Percentiles rank a stretch among this genome's conserved stretches.
Conservation (phyloP, 2,113 vertebrate genomes). For the Burhinus oedicnemus region DNA sequence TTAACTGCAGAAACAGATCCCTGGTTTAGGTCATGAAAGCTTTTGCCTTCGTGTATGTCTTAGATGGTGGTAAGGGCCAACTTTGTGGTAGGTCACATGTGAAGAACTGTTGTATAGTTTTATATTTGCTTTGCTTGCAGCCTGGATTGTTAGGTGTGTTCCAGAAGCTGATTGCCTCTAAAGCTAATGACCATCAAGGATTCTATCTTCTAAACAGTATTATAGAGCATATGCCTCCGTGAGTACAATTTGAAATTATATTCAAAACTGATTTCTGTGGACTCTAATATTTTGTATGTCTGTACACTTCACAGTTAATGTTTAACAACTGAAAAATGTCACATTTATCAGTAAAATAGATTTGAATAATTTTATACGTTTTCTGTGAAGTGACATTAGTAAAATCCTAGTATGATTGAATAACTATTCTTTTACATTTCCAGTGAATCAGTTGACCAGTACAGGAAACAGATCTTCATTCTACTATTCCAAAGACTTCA, state of each 20-base stretch:
- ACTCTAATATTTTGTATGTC: not conserved
- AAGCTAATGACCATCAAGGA: constrained; percentile 97
- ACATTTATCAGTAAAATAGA: not conserved
- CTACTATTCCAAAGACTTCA: constrained; percentile 97
- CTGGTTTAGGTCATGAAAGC: not conserved
- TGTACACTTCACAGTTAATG: not conserved
- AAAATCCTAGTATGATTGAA: not conserved
- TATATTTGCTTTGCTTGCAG: constrained; percentile 70
- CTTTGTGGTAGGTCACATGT: not conserved
- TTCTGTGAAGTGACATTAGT: not conserved
- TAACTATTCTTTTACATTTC: constrained; percentile 38
- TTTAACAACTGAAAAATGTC: not conserved
- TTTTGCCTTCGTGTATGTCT: not conserved
- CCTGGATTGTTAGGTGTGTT: constrained; percentile 96
- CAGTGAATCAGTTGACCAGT: constrained; percentile 91
- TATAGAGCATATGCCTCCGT: constrained; percentile 95
- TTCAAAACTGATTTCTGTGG: not conserved
- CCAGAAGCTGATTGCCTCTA: constrained; percentile 97
- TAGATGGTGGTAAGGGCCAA: not conserved
- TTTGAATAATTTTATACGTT: not conserved
- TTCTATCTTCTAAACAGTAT: constrained; percentile 98
- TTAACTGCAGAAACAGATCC: not conserved
- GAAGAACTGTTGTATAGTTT: not conserved
- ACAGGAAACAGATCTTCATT: constrained; percentile 98
- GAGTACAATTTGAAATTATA: constrained; percentile 65